phyloP scores from a whole-genome alignment of 2,113 vertebrate genomes.

The Mus spicilegus region DNA sequence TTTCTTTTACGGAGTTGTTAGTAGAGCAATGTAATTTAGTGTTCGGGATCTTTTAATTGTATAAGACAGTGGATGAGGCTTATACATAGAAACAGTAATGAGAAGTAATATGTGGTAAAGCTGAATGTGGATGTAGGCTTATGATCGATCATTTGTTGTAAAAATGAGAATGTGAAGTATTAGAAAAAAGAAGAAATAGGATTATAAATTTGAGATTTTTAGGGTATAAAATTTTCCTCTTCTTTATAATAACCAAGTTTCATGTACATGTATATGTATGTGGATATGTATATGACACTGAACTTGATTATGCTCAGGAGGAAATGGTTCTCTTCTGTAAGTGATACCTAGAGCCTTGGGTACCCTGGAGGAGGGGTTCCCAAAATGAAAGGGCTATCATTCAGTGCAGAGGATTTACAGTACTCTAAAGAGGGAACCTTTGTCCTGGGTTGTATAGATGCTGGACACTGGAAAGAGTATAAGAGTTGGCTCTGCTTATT shows the following conservation, averaged over 20 bases:
- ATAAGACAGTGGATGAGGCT: background rate
- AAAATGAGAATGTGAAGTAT: background rate
- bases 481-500: background rate
- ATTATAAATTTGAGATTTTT: background rate
- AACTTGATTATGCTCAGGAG: background rate
- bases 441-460: background rate
- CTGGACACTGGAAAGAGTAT: background rate
- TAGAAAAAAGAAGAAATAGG: background rate
- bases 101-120: background rate
- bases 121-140: background rate
- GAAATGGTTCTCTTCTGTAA: background rate
- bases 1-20: background rate
- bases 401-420: background rate
- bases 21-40: background rate
- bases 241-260: background rate
- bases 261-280: background rate
- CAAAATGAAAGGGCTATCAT: background rate
- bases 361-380: background rate
- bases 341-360: background rate
- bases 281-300: background rate
- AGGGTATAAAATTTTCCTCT: background rate
- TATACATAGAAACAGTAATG: background rate
- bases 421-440: accelerated
- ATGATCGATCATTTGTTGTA: background rate
- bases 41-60: background rate